Evolutionary conservation across 2,113 vertebrate species (phyloP).

Genomic region (Nasalis larvatus): DNA sequence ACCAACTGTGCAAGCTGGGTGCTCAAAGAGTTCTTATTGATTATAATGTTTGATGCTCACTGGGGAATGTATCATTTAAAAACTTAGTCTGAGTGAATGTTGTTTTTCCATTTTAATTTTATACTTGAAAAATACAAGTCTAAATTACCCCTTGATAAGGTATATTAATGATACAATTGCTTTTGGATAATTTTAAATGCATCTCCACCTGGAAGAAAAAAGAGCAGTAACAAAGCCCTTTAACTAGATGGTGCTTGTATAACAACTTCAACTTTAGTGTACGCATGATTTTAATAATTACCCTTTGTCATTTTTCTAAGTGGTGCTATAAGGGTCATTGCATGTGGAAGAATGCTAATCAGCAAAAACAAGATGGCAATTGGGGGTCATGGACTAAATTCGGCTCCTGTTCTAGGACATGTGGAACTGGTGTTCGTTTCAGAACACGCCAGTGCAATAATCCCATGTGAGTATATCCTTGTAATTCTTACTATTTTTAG

Average conservation of each 20-base stretch:
- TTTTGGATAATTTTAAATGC: neutral
- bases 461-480: conserved; percentile 87
- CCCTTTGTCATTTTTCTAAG: conserved; percentile 78
- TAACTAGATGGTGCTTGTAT: neutral
- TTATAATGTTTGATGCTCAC: neutral
- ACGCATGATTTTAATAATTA: neutral
- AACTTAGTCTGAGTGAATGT: neutral
- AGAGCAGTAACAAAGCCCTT: neutral
- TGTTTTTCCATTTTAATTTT: neutral
- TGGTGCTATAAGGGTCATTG: conserved; percentile 99
- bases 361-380: conserved; percentile 94
- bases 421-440: conserved; percentile 95
- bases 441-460: conserved; percentile 96
- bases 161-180: neutral
- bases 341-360: conserved; percentile 97
- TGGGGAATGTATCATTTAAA: neutral
- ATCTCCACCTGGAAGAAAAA: neutral
- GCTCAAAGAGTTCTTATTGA: neutral
- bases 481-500: neutral
- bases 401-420: conserved; percentile 95
- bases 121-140: neutral
- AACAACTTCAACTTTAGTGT: neutral
- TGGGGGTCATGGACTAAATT: conserved; percentile 96
- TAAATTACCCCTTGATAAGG: neutral
- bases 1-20: neutral